Evolutionary conservation across 1,140 invertebrate genomes (phyloP), one percentile per base, ranked within the genome.

Genomic region (Ceratitis capitata): DNA sequence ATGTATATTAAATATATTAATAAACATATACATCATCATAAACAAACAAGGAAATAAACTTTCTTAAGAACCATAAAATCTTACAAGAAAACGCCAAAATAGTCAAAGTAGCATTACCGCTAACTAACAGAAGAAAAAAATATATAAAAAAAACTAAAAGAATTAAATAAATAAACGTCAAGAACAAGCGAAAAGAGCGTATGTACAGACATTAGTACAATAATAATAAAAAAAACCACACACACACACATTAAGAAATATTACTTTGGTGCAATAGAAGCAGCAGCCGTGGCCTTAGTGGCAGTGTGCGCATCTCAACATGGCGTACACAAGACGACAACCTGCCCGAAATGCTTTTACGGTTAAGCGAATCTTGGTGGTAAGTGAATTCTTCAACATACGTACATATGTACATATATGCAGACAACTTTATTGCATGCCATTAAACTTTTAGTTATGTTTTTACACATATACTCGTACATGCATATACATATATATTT

Each of bases 311-410:
- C 82, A 78, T 78, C 69, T 83, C 49, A 32, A 83, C 47, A 83
- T 83, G 82, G 82, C 45, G 47, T 83, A 83, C 82, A 83, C 82
- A 53, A 45, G 49, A 83, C 82, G 19, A 51, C 82, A 49, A 51
- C 82, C 82, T 51, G 45, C 45, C 29, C 49, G 82, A 87, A 85
- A 87, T 86, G 83, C 87, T 90, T 90, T 90, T 87, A 90, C 89
- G 89, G 89, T 90, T 90, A 90, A 90, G 88, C 88, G 88, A 87
- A 87, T 88, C 88, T 90, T 90, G 88, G 89, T 89, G 89, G 89
- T 90, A 89, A 90, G 89, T 90, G 35, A 85, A 85, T 51, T 69
- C 14, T 69, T n/a, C 51, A n/a, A 1, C n/a, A 53, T 19, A 53
- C 51, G 16, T 19, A 3, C 51, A 6, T 19, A 53, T 2, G n/a